Evolutionary conservation across 2,797 vertebrate species (phyloP), one percentile per base, ranked within the genome.

Genomic region (Tenualosa ilisha): DNA sequence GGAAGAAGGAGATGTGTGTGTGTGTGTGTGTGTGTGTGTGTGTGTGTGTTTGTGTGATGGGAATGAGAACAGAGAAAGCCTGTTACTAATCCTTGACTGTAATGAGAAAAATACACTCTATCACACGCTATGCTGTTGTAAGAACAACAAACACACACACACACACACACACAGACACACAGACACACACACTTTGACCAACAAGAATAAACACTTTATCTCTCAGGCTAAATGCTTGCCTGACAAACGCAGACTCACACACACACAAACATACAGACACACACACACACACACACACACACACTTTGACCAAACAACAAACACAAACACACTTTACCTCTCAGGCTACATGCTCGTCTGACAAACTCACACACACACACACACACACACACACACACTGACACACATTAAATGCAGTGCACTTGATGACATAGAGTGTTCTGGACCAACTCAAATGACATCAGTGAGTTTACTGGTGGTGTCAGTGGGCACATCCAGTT

Each of bases 1-100:
- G 20, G 31, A 31, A 31, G 31, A 31, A 31, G 31, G 31, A 31
- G 31, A 31, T 2, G 59, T 63, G 24, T 65, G 24, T 65, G 63
- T 65, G 63, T 65, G n/a, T 26, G 24, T 65, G 24, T 65, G 63
- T 31, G 63, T 26, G 63, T 68, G 63, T 75, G 31, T 75, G 68
- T 17, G 31, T 65, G 63, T 31, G 63, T 26, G 63, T 68, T 24
- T 75, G 31, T 75, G 68, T 17, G 31, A 40, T 75, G 31, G 68
- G 31, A 75, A 75, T 75, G 24, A 31, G 8, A 65, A 26, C 63
- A 31, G 63, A 59, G 24, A 7, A 43, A 75, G 31, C 68, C 68
- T 75, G 68, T 31, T 75, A 75, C 68, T 43, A 75, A 75, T 75
- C 31, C 37, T 12, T 6, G 12, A 17, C 68, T 40, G 3, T 75